Conservation (phyloP, 2,888 invertebrate species). For the Nebria salina region DNA sequence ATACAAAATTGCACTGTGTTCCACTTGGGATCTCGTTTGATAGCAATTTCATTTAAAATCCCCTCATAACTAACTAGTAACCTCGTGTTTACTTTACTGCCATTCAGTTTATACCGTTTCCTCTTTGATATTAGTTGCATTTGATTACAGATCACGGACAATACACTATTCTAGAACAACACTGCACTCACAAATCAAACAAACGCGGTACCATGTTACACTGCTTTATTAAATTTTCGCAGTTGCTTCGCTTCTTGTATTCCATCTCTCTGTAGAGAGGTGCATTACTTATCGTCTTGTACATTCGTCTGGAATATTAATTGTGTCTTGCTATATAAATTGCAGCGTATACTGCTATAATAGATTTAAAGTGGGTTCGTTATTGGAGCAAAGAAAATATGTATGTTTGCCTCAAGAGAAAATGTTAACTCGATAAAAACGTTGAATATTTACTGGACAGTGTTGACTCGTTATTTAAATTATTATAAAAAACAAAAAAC, state of each 20-base stretch:
- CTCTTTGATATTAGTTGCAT: conserved; percentile 11
- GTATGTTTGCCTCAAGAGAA: neutral
- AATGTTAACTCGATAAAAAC: neutral
- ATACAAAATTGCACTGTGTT: neutral
- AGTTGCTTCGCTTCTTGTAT: neutral
- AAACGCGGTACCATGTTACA: neutral
- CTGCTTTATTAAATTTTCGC: conserved; percentile 14
- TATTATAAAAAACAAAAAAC: too few species aligned
- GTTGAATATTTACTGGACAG: neutral
- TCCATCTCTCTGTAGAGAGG: neutral
- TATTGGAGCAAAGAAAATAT: neutral
- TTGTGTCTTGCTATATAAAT: neutral
- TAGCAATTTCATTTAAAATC: neutral
- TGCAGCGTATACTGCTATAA: neutral
- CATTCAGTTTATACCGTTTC: neutral
- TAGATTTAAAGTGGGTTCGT: neutral
- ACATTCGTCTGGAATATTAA: neutral
- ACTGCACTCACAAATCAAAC: conserved; percentile 7
- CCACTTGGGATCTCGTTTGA: neutral
- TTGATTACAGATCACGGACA: conserved; percentile 14
- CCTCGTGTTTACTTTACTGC: neutral
- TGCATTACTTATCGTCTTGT: conserved; percentile 1
- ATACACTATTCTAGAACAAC: neutral
- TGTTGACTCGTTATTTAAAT: neutral
- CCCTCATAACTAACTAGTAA: neutral